Evolutionary conservation across 2,113 vertebrate genomes (phyloP).

Genomic region (Dryoscopus gambensis): DNA sequence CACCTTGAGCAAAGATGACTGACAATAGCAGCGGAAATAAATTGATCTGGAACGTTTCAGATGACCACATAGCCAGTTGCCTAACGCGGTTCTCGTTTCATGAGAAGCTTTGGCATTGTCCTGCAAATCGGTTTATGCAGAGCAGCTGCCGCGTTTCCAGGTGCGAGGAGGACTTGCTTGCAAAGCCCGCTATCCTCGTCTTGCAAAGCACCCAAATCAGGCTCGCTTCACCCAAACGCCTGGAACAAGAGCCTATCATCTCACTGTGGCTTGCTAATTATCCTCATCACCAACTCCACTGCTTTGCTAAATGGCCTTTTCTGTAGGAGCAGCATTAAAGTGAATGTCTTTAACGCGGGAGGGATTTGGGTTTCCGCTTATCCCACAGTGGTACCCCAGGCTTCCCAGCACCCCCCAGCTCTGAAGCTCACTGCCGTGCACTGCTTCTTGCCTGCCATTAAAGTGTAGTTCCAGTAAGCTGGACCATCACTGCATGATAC

Average conservation of each 20-base stretch:
- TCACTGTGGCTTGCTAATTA: neutral
- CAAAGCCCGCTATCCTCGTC: no score
- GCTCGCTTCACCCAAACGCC: neutral
- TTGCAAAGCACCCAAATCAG: neutral
- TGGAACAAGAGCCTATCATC: neutral
- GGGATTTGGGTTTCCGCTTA: neutral
- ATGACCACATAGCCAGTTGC: neutral
- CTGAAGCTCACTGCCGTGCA: neutral
- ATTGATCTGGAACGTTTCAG: neutral
- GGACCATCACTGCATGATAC: fast-evolving
- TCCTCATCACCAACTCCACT: neutral
- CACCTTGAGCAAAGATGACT: neutral
- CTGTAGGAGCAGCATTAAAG: neutral
- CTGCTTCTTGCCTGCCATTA: neutral
- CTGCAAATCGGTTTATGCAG: neutral
- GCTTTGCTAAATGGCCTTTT: neutral
- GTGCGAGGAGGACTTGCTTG: neutral
- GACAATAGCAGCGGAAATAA: neutral
- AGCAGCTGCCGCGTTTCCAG: neutral
- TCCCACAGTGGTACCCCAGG: no score
- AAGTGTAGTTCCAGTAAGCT: neutral
- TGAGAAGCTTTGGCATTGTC: neutral
- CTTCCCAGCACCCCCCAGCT: neutral
- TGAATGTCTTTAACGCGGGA: neutral
- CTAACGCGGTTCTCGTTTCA: neutral